phyloP scores from a whole-genome alignment of 92 coral and sea anemone genomes.

The Paramuricea clavata region DNA sequence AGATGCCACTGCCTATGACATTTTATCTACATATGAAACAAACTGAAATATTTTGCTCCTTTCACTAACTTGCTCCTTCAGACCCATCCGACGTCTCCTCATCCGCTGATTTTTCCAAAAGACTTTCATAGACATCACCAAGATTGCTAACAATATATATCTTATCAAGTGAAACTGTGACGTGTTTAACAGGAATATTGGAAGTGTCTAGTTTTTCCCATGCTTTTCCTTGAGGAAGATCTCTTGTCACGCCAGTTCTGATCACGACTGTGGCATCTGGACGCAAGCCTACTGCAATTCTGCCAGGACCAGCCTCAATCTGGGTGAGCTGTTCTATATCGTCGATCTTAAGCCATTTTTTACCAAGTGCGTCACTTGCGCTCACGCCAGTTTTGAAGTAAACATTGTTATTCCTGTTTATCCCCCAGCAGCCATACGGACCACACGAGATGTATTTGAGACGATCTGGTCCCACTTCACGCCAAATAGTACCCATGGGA shows the following conservation, averaged over 20 bases:
- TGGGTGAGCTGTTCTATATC: slow-evolving; percentile 11
- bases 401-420: slow-evolving; percentile 31
- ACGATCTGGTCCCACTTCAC: slow-evolving; percentile 28
- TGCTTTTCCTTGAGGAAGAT: neutral
- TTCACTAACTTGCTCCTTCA: slow-evolving; percentile 37
- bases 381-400: slow-evolving; percentile 22
- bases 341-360: neutral
- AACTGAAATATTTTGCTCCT: too few species aligned
- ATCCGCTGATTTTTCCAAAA: slow-evolving; percentile 33
- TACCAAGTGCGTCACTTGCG: slow-evolving; percentile 8
- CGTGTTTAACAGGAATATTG: slow-evolving; percentile 26
- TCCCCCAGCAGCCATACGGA: slow-evolving; percentile 29
- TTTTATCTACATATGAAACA: neutral
- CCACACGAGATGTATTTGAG: slow-evolving; percentile 39
- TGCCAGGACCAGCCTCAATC: slow-evolving; percentile 40
- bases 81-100: neutral
- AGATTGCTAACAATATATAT: slow-evolving; percentile 6
- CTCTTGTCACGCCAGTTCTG: slow-evolving; percentile 26
- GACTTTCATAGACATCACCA: slow-evolving; percentile 20
- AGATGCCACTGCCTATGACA: too few species aligned
- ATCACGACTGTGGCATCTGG: slow-evolving; percentile 22
- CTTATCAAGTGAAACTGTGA: slow-evolving; percentile 14
- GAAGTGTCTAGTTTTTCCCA: slow-evolving; percentile 3
- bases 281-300: slow-evolving; percentile 14
- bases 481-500: slow-evolving; percentile 39